A percentile compares a stretch with the other conserved stretches of the same genome.
Conservation (phyloP, 2,888 invertebrate genomes). For the Glyphotaelius pellucidus region DNA sequence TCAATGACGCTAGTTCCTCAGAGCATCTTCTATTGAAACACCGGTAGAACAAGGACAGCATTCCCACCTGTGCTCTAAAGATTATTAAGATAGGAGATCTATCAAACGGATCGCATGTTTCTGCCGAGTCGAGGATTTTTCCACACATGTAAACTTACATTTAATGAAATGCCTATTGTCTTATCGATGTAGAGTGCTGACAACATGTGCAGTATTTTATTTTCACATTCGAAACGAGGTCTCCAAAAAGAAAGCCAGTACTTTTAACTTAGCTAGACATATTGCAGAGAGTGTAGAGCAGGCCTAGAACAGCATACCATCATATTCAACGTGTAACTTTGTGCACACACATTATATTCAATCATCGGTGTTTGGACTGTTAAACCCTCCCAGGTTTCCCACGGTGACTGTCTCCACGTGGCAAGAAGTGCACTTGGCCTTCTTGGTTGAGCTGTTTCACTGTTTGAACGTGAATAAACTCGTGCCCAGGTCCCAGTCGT, state of each 20-base stretch:
- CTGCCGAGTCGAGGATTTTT: too few species aligned
- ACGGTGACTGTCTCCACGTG: not conserved
- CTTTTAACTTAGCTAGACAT: not conserved
- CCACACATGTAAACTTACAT: not conserved
- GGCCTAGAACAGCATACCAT: not conserved
- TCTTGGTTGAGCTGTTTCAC: slow-evolving; percentile 47
- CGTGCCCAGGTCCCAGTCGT: slow-evolving; percentile 83
- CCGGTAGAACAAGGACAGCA: too few species aligned
- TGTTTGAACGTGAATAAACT: slow-evolving; percentile 75
- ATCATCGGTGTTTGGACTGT: not conserved
- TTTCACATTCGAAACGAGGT: not conserved
- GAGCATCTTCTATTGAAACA: too few species aligned
- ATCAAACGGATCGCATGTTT: too few species aligned
- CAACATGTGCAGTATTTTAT: not conserved
- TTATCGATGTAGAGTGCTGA: not conserved
- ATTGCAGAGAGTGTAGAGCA: not conserved
- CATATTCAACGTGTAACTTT: not conserved
- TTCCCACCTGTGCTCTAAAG: too few species aligned
- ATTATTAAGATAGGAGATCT: too few species aligned
- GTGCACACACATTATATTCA: not conserved
- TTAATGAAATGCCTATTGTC: not conserved
- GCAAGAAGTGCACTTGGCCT: slow-evolving; percentile 3
- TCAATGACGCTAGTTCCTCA: too few species aligned
- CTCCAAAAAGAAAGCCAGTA: not conserved
- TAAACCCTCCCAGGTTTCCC: not conserved